Conservation (phyloP, 2,888 invertebrate genomes). For the Meghimatium bilineatum region DNA sequence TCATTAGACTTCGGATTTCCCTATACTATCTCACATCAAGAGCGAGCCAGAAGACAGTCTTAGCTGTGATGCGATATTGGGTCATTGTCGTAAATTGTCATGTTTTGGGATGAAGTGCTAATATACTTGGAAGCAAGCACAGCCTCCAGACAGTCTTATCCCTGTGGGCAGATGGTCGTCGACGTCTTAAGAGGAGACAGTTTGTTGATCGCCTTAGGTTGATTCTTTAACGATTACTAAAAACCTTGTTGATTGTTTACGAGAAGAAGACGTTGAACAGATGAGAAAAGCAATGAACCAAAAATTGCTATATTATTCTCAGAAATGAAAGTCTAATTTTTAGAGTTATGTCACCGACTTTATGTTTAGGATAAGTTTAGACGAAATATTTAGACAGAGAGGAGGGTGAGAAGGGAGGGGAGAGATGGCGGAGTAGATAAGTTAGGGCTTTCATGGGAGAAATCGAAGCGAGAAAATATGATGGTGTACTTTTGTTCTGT, state of each 20-base stretch:
- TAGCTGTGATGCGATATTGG: constrained; percentile 34
- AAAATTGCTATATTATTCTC: background rate
- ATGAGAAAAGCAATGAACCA: background rate
- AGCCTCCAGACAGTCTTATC: constrained; percentile 15
- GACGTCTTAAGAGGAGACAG: background rate
- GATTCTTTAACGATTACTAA: background rate
- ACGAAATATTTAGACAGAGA: too few relatives aligned
- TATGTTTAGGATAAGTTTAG: too few relatives aligned
- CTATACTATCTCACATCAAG: constrained; percentile 36
- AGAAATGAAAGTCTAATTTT: background rate
- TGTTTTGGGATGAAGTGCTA: constrained; percentile 33
- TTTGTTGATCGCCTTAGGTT: background rate
- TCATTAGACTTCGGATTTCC: constrained; percentile 43
- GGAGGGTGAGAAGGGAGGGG: too few relatives aligned
- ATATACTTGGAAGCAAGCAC: constrained; percentile 16
- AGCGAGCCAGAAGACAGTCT: constrained; percentile 20
- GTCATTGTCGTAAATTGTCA: constrained; percentile 45
- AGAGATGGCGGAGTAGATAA: too few relatives aligned
- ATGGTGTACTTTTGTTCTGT: too few relatives aligned
- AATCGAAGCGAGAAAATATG: too few relatives aligned
- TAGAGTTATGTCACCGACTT: background rate
- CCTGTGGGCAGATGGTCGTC: constrained; percentile 25
- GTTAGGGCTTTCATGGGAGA: too few relatives aligned
- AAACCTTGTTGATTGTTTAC: constrained; percentile 1
- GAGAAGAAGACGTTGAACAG: background rate